Percentiles rank a stretch among this genome's conserved stretches.
phyloP scores from a whole-genome alignment of 1,140 invertebrate genomes.

The Drosophila littoralis region DNA sequence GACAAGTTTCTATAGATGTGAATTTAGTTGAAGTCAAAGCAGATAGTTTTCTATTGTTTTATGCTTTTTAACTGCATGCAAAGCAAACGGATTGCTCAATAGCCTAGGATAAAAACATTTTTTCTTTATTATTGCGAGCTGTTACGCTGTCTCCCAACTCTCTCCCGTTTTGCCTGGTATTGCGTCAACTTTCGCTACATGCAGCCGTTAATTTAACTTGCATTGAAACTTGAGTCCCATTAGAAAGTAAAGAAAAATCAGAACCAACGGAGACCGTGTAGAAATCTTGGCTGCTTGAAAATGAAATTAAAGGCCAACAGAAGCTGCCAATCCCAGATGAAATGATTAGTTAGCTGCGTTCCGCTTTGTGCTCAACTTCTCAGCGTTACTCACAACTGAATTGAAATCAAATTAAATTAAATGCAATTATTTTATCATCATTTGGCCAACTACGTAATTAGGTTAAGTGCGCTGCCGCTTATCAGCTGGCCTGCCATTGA shows the following conservation, averaged over 20 bases:
- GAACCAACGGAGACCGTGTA: slow-evolving; percentile 42
- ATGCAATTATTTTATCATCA: slow-evolving; percentile 78
- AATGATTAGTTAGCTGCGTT: slow-evolving; percentile 57
- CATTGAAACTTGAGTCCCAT: slow-evolving; percentile 76
- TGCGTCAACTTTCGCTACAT: slow-evolving; percentile 71
- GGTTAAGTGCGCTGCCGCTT: slow-evolving; percentile 70
- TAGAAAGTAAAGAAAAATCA: slow-evolving; percentile 72
- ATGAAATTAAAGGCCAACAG: slow-evolving; percentile 60
- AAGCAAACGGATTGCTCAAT: no score
- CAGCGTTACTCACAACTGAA: slow-evolving; percentile 27
- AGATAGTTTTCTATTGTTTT: background rate
- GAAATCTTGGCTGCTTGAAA: slow-evolving; percentile 50
- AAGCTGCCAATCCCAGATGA: slow-evolving; percentile 47
- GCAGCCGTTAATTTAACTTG: slow-evolving; percentile 77
- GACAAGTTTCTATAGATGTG: background rate
- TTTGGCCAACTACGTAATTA: slow-evolving; percentile 69
- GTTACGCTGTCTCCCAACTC: background rate
- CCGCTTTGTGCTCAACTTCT: slow-evolving; percentile 29
- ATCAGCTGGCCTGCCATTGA: slow-evolving; percentile 48
- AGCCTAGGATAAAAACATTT: no score
- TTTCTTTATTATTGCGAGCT: background rate
- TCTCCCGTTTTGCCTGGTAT: slow-evolving; percentile 33
- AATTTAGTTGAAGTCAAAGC: background rate
- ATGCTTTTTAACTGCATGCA: no score
- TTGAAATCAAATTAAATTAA: slow-evolving; percentile 73